These are phyloP conservation scores for Rotaria macrura DNA, from an alignment of 2,888 invertebrate species.

Conservation along the genomic window DNA sequence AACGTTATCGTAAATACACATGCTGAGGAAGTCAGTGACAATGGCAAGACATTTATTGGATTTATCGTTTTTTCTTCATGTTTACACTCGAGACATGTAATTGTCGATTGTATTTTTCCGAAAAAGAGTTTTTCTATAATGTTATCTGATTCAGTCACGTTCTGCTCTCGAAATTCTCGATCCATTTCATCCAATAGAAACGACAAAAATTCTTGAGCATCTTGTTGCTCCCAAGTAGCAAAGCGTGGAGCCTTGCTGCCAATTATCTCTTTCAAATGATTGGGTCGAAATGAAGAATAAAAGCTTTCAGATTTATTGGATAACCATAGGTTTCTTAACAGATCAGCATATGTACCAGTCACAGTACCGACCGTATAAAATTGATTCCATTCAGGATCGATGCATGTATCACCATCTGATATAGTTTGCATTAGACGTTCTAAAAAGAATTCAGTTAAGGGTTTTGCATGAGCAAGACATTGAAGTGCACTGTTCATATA, in stretches of 20 bases:
- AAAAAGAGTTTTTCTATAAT: neutral
- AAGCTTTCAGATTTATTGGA: neutral
- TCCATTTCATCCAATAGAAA: slow-evolving; percentile 36
- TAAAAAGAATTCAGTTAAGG: neutral
- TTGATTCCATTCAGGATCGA: neutral
- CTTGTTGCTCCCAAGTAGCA: slow-evolving; percentile 35
- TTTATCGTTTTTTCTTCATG: neutral
- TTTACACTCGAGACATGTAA: neutral
- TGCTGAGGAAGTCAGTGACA: neutral
- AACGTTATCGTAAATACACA: neutral
- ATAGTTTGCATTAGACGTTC: neutral
- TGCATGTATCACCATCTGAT: neutral
- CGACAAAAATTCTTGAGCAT: slow-evolving; percentile 35
- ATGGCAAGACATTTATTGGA: neutral
- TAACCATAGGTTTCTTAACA: neutral
- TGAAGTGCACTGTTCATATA: slow-evolving; percentile 3
- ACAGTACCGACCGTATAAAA: neutral
- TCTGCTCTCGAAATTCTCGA: slow-evolving; percentile 36
- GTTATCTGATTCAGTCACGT: neutral
- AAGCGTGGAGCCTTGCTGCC: slow-evolving; percentile 34
- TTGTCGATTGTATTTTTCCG: neutral
- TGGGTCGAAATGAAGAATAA: neutral
- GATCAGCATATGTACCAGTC: neutral
- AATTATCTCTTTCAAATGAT: neutral
- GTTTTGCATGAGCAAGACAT: neutral